Evolutionary conservation across 2,113 vertebrate genomes (phyloP), one percentile per base, ranked within the genome.

Genomic region (Gallinago undulata): DNA sequence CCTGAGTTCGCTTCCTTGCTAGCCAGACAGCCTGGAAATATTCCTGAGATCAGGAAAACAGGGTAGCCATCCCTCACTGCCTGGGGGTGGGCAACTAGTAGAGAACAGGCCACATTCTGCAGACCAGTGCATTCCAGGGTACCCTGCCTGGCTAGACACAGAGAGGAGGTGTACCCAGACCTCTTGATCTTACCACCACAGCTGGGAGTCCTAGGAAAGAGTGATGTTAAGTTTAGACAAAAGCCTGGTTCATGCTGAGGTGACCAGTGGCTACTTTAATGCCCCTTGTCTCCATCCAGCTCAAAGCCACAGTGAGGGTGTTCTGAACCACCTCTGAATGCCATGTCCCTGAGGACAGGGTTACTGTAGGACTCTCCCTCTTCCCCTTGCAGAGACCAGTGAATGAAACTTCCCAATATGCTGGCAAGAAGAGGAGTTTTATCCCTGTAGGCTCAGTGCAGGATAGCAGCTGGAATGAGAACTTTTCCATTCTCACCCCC

Each of bases 401-500:
- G 77, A 62, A 55, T 43, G 89, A 76, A 75, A 45, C 47, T 56
- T 76, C 76, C 45, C 66, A 48, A 9, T 7, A 7, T 11, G 57
- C 74, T 4, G 4, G 18, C 77, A 51, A 90, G 92, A 35, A 47
- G 31, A 50, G 84, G 78, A 72, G 82, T 30, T 91, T 80, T 21
- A 75, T 90, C 56, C 76, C 66, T 7, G 27, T 67, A 90, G 72
- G 10, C 85, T 93, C 73, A 11, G 83, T 63, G 82, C 66, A 81
- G 79, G 81, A 41, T 22, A 50, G 95, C 93, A 87, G 81, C 95
- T 96, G 91, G 83, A 96, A 75, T 43, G 85, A 94, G 95, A 94
- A 92, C 84, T 94, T 97, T 97, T 93, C 94, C 91, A 76, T 96
- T 73, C 95, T 97, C 80, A 94, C 83, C 91, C 93, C 96, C 91